Conservation (phyloP, 2,113 vertebrate species). For the Anolis sagrei region DNA sequence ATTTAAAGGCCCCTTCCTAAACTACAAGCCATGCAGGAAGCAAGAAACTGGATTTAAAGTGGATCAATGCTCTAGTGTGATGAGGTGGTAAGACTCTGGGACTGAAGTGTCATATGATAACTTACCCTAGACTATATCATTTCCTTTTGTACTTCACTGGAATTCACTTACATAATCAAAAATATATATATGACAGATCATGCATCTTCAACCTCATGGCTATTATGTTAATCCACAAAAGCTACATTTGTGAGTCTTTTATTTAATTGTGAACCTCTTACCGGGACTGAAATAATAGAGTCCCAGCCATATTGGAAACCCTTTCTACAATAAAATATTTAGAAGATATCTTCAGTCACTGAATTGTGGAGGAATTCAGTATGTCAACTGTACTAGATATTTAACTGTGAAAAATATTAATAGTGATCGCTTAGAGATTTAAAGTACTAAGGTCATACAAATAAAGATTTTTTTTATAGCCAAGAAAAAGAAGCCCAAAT, state of each 20-base stretch:
- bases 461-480: constrained; percentile 18
- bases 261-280: neutral
- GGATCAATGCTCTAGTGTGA: too few relatives aligned
- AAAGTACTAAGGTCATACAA: neutral
- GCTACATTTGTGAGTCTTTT: neutral
- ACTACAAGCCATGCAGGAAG: too few relatives aligned
- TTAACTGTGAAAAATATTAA: neutral
- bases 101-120: too few relatives aligned
- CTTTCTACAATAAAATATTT: neutral
- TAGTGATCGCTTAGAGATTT: neutral
- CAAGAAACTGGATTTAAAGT: too few relatives aligned
- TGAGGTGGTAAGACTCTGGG: too few relatives aligned
- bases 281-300: neutral
- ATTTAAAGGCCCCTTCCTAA: too few relatives aligned
- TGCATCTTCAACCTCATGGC: neutral
- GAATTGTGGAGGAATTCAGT: neutral
- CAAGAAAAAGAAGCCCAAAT: neutral
- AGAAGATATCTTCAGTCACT: neutral
- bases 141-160: neutral
- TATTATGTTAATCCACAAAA: neutral
- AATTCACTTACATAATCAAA: neutral
- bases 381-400: neutral
- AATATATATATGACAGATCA: neutral
- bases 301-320: neutral
- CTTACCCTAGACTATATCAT: neutral